Percentiles rank a stretch among this genome's conserved stretches.
These are phyloP conservation scores for Upupa epops DNA, from an alignment of 2,113 vertebrate species.

Conservation along the genomic window DNA sequence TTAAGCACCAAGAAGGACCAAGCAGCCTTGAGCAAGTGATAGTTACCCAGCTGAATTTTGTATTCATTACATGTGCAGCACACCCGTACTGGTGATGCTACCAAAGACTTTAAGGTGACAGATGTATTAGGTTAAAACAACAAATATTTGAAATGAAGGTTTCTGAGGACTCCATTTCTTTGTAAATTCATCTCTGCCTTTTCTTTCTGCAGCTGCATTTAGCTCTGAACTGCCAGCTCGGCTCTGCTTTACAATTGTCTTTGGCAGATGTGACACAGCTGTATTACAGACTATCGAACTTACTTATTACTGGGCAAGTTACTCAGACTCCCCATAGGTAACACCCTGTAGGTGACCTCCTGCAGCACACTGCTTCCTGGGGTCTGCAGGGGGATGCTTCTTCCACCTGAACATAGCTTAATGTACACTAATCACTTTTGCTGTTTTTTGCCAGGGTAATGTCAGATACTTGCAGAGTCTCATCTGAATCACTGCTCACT, in stretches of 20 bases:
- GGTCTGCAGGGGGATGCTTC: not conserved
- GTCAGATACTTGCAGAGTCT: too few relatives aligned
- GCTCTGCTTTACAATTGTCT: not conserved
- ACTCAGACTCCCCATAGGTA: not conserved
- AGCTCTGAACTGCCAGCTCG: not conserved
- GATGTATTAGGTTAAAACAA: not conserved
- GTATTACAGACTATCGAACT: not conserved
- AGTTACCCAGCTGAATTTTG: not conserved
- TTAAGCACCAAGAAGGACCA: not conserved
- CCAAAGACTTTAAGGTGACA: not conserved
- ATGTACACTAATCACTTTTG: not conserved
- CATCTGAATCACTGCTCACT: not conserved
- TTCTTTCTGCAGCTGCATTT: not conserved
- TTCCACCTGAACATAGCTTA: not conserved
- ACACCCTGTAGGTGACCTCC: not conserved
- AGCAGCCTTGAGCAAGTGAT: not conserved
- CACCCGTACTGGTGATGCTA: not conserved
- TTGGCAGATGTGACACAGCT: not conserved
- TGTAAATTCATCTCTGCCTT: not conserved
- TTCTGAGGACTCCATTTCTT: not conserved
- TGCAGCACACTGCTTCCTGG: accelerated
- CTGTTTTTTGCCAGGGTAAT: not conserved
- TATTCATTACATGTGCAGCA: not conserved
- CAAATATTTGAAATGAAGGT: not conserved
- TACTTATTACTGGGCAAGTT: not conserved